A percentile compares a stretch with the other conserved stretches of the same genome.
Evolutionary conservation across 2,113 vertebrate genomes (phyloP).

Genomic region (Taxidea taxus): DNA sequence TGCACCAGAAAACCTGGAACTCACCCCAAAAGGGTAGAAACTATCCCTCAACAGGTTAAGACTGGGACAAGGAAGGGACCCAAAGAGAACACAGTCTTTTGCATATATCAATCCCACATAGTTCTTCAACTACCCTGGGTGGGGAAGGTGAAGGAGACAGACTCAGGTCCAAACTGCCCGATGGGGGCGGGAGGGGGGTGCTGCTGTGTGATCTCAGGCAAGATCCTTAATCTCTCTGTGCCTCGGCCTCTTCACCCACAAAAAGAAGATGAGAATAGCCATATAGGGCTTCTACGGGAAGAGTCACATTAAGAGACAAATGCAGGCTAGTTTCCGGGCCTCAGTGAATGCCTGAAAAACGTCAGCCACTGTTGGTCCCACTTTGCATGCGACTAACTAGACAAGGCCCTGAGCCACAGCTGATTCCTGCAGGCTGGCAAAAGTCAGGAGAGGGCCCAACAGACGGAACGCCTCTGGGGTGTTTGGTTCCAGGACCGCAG

Average conservation of each 20-base stretch:
- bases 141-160: not conserved
- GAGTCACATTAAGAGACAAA: not conserved
- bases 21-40: not conserved
- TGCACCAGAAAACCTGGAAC: not conserved
- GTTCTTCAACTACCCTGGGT: not conserved
- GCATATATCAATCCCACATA: not conserved
- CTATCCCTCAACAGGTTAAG: not conserved
- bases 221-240: not conserved
- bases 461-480: not conserved
- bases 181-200: too few species aligned
- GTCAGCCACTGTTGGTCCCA: rapidly evolving
- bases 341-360: not conserved
- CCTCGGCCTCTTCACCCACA: not conserved
- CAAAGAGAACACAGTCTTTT: not conserved
- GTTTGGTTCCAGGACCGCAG: not conserved
- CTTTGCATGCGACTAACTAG: not conserved
- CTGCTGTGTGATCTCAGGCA: not conserved
- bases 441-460: not conserved
- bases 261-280: not conserved
- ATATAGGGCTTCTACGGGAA: not conserved
- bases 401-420: not conserved
- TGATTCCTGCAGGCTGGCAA: rapidly evolving
- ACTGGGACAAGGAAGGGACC: not conserved
- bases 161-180: not conserved
- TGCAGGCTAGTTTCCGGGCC: not conserved